Percentiles rank a stretch among this genome's conserved stretches.
phyloP scores from a whole-genome alignment of 2,797 vertebrate species.

The Anisognathus igniventris region DNA sequence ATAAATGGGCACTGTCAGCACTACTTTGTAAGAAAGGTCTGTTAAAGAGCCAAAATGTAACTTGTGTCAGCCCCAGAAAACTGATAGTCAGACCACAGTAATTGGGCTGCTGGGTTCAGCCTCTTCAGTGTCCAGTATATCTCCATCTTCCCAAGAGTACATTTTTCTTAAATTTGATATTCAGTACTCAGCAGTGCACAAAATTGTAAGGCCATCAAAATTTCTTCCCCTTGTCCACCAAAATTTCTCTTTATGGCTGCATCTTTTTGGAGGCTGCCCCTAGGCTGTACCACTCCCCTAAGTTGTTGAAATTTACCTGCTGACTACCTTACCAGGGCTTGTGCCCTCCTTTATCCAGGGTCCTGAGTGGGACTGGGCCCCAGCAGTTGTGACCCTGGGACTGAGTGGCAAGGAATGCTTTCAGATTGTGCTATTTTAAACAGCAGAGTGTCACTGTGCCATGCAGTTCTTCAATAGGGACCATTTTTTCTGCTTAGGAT shows the following conservation, averaged over 20 bases:
- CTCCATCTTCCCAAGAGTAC: neutral
- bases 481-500: neutral
- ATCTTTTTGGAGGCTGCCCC: neutral
- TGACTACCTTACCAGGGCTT: neutral
- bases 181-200: neutral
- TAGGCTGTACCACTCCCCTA: neutral
- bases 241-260: neutral
- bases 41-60: neutral
- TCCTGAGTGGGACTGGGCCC: neutral
- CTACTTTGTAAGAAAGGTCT: neutral
- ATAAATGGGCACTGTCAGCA: neutral
- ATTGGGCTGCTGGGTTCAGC: neutral
- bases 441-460: neutral
- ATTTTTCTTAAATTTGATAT: neutral
- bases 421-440: neutral
- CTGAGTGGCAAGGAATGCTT: neutral
- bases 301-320: neutral
- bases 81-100: neutral
- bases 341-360: neutral
- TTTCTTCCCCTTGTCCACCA: neutral
- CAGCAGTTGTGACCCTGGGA: neutral
- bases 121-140: neutral
- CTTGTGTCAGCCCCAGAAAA: neutral
- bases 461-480: neutral
- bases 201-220: neutral